Base-by-base conservation (phyloP, 2,113 vertebrate species). In the Oryctolagus cuniculus region DNA sequence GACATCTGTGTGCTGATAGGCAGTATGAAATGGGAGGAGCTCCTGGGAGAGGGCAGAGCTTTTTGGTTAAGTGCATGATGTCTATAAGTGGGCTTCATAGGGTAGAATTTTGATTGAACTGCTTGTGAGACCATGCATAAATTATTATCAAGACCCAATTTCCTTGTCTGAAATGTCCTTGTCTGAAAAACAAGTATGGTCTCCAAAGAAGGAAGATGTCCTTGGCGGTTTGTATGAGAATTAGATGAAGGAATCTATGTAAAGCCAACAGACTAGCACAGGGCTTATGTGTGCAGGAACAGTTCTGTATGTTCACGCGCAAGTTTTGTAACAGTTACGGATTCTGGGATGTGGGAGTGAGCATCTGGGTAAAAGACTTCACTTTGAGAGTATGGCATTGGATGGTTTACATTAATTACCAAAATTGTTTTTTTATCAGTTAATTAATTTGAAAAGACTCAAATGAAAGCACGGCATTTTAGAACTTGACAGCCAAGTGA, bases 381-480 rank as follows among this genome's bases (percentile, higher is more conserved):
- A 15, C 66, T 81, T 51, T 90, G 31, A 61, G 24, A 74, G 3
- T 63, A 82, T 44, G 58, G 16, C 0, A 0, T 49, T 78, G 31
- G 17, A 34, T 5, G 51, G 10, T 64, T 87, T 73, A 15, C 0
- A 72, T 61, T 67, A 91, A 29, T 31, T 80, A 85, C 53, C 3
- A 73, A 51, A 51, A 51, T 38, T 1, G 34, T 44, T 93, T 84
- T 74, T 90, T 19, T 72, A 66, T 29, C 69, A 72, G 24, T 79
- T 55, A 79, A 49, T 74, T 90, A 90, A 66, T 84, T 67, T 61
- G 10, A 79, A 94, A 74, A 27, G 49, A 80, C 31, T 51, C 25
- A 89, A 67, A 64, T 70, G 58, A 61, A 24, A 73, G 36, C 61
- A 61, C 6, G 31, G 36, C 31, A 38, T 38, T 67, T 49, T 61